Percentiles rank a stretch among this genome's conserved stretches.
Conservation (phyloP, 2,797 vertebrate genomes). For the Spinus olivaceus region DNA sequence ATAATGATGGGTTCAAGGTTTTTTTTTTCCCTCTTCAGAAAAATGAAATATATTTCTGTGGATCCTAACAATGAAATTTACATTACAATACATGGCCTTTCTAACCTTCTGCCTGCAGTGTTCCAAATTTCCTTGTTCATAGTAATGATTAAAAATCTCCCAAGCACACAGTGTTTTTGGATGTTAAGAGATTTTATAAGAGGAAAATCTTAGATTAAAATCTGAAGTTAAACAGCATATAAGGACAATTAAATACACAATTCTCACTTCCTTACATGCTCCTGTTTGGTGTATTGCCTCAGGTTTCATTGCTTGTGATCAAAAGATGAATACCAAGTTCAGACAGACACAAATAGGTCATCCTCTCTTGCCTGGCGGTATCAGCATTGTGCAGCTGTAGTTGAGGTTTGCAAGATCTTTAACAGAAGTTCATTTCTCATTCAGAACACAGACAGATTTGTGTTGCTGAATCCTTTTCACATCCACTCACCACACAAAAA, state of each 20-base stretch:
- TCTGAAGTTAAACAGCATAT: not conserved
- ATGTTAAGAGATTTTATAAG: not conserved
- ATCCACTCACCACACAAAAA: constrained; percentile 28
- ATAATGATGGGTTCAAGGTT: not conserved
- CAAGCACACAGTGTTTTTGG: not conserved
- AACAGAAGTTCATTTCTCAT: constrained; percentile 55
- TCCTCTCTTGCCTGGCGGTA: not conserved
- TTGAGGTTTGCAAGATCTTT: constrained; percentile 35
- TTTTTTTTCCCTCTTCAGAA: not conserved
- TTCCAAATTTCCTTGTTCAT: not conserved
- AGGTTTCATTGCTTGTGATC: constrained; percentile 14
- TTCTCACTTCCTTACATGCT: not conserved
- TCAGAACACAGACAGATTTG: constrained; percentile 50
- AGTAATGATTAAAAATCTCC: constrained; percentile 6
- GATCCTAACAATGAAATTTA: constrained; percentile 7
- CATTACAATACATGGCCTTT: constrained; percentile 21
- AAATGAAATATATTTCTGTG: not conserved
- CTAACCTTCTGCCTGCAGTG: not conserved
- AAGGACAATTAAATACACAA: not conserved
- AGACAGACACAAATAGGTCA: constrained; percentile 36
- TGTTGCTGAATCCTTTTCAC: constrained; percentile 48
- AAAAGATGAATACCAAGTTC: constrained; percentile 29
- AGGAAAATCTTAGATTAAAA: not conserved
- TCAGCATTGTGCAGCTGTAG: constrained; percentile 40
- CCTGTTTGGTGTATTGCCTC: not conserved